Evolutionary conservation across 2,888 invertebrate genomes (phyloP), one percentile per base, ranked within the genome.

Genomic region (Agapetus fuscipes): DNA sequence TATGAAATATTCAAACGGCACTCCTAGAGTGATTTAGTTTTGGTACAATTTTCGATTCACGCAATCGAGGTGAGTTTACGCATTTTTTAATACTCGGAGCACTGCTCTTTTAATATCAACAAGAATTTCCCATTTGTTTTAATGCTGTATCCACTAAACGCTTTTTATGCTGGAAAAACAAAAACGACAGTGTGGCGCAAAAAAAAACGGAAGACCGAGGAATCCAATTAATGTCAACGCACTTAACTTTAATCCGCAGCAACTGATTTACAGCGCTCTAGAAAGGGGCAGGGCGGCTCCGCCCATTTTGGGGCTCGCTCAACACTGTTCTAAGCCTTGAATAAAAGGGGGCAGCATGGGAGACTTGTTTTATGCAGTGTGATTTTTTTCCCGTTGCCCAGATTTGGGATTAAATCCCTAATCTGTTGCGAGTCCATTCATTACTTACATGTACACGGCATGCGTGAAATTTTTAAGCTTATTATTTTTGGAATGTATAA

Each of bases 171-270:
- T n/a, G n/a, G n/a, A n/a, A 26, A 25, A 25, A 13, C 20, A 20
- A 20, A 20, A 9, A 4, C 4, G 20, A 20, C 12, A 36, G 9
- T 20, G 13, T 16, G 13, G 14, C 36, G 17, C 24, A 39, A 32
- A 26, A 37, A 37, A 29, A 30, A 32, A 36, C 27, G 32, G 20
- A 31, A 37, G 38, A 34, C 38, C 41, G 25, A 42, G 26, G 42
- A 42, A 45, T 45, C 40, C 45, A 45, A 45, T 45, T 45, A 45
- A 42, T 40, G 42, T 39, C 38, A 33, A 33, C 39, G 41, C 42
- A 42, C 45, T 45, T 45, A 45, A 39, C 39, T 36, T 31, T 41
- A 45, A 45, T 45, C 45, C 45, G 27, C 31, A 34, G 30, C 36
- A 38, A 36, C 42, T 37, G 45, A 45, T 45, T 45, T 41, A 35